These are phyloP conservation scores for Eucriotettix oculatus DNA, from an alignment of 2,888 invertebrate genomes.

Conservation along the genomic window DNA sequence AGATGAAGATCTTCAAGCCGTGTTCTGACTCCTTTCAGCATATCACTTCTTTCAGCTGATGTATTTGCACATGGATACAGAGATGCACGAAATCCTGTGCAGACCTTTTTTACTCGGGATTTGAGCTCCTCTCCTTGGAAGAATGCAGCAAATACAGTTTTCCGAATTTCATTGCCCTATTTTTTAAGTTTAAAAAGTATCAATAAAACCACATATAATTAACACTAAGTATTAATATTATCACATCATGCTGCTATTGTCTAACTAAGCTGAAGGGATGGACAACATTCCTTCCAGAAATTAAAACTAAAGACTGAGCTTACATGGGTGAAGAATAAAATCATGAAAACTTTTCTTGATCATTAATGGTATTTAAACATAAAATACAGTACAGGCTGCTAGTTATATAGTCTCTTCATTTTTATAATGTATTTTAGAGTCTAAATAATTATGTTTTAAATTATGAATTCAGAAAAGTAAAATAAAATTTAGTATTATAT, in stretches of 20 bases:
- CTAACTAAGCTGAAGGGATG: too few species aligned
- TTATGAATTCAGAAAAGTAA: too few species aligned
- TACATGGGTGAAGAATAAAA: too few species aligned
- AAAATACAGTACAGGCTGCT: too few species aligned
- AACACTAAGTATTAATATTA: not conserved
- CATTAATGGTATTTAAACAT: too few species aligned
- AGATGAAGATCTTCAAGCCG: conserved; percentile 75
- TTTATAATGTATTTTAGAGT: too few species aligned
- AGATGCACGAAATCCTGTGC: conserved; percentile 83
- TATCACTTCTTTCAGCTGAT: conserved; percentile 67
- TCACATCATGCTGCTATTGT: not conserved
- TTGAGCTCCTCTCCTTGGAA: conserved; percentile 88
- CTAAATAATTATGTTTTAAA: too few species aligned
- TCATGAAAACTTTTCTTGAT: too few species aligned
- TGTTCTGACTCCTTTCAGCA: conserved; percentile 79
- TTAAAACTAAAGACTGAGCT: too few species aligned
- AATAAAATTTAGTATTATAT: too few species aligned
- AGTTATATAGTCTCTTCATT: too few species aligned
- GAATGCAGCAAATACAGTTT: conserved; percentile 78
- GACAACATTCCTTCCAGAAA: too few species aligned
- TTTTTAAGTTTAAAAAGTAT: conserved; percentile 12
- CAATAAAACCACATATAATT: not conserved
- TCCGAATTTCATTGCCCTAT: conserved; percentile 73
- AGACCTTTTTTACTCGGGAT: conserved; percentile 80
- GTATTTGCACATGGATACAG: conserved; percentile 85